Evolutionary conservation across 2,888 invertebrate species (phyloP).

Genomic region (Melanargia galathea): DNA sequence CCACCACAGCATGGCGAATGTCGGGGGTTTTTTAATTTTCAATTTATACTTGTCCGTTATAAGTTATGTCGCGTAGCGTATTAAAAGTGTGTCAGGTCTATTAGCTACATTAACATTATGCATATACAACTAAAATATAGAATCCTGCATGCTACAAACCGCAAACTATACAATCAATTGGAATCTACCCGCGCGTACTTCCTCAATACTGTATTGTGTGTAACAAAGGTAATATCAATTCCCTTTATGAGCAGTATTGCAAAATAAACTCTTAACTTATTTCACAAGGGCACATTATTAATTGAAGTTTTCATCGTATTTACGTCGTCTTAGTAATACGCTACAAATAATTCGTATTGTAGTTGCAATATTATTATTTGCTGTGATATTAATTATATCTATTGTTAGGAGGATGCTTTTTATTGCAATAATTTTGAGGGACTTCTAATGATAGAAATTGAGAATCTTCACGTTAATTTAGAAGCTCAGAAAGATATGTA

Average conservation of each 20-base stretch:
- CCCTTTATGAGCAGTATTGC: background rate
- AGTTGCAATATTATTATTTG: slow-evolving; percentile 59
- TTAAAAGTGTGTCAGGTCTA: too few species aligned
- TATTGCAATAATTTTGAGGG: background rate
- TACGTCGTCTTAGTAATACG: background rate
- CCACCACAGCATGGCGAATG: too few species aligned
- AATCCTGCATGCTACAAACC: slow-evolving; percentile 57
- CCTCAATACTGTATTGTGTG: slow-evolving; percentile 25
- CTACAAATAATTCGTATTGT: slow-evolving; percentile 41
- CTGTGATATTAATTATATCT: slow-evolving; percentile 6
- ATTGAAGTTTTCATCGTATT: background rate
- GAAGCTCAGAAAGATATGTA: too few species aligned
- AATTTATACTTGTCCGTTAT: too few species aligned
- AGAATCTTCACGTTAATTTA: too few species aligned
- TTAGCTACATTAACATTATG: too few species aligned
- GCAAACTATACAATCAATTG: slow-evolving; percentile 66
- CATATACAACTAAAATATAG: slow-evolving; percentile 42
- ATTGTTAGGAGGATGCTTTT: slow-evolving; percentile 1
- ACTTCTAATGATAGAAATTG: too few species aligned
- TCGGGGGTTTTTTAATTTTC: too few species aligned
- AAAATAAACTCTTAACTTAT: slow-evolving; percentile 9
- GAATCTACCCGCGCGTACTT: slow-evolving; percentile 63
- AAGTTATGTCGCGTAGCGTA: too few species aligned
- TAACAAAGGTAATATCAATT: slow-evolving; percentile 13
- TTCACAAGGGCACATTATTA: background rate